Conservation (phyloP, 1,140 invertebrate species). For the Ceratitis capitata region DNA sequence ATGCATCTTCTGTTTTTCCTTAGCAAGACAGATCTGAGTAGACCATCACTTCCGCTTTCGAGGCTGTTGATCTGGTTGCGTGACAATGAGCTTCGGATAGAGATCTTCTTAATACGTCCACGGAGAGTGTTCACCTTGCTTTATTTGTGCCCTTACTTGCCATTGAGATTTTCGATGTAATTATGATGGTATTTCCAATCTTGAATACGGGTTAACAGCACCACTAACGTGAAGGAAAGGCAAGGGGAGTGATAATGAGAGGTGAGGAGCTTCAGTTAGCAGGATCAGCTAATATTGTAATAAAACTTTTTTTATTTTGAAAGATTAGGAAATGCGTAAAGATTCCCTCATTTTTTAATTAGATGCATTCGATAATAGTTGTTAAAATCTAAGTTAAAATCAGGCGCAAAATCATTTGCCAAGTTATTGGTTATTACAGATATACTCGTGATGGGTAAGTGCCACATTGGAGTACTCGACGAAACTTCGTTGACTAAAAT, state of each 20-base stretch:
- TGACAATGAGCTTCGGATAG: not conserved
- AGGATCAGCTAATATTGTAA: too few relatives aligned
- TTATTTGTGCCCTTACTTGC: not conserved
- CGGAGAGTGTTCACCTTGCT: not conserved
- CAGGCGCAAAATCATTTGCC: too few relatives aligned
- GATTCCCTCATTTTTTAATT: too few relatives aligned
- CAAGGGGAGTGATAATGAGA: not conserved
- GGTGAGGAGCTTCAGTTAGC: not conserved
- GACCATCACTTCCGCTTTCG: not conserved
- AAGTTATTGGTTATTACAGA: too few relatives aligned
- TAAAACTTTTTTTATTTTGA: too few relatives aligned
- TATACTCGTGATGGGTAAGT: too few relatives aligned
- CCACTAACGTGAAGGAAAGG: not conserved
- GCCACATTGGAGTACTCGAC: too few relatives aligned
- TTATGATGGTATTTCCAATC: not conserved
- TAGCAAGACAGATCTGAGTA: not conserved
- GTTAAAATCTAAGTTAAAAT: too few relatives aligned
- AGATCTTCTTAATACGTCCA: not conserved
- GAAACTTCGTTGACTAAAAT: too few relatives aligned
- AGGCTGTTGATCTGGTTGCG: not conserved
- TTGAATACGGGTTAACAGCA: not conserved
- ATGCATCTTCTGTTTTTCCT: too few relatives aligned
- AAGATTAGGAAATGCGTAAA: too few relatives aligned
- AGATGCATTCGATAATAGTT: too few relatives aligned
- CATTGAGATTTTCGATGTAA: not conserved